Percentiles rank a stretch among this genome's conserved stretches.
phyloP scores from a whole-genome alignment of 2,113 vertebrate genomes.

The Protomyctophum bolini region DNA sequence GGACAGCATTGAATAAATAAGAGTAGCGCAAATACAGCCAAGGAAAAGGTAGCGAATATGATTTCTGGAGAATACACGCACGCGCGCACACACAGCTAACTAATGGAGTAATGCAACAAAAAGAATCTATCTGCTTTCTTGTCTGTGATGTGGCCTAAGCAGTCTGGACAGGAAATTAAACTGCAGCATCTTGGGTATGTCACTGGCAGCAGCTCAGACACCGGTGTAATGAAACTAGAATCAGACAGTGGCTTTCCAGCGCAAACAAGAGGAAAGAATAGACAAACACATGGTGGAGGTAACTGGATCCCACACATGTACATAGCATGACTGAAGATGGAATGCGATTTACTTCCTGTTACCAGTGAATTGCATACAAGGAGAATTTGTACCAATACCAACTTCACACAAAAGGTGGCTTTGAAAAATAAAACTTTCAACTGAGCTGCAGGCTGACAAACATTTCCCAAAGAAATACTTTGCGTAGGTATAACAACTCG shows the following conservation, averaged over 20 bases:
- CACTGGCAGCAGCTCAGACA: constrained; percentile 40
- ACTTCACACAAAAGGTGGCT: not conserved
- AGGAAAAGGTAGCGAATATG: constrained; percentile 49
- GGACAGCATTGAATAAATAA: constrained; percentile 45
- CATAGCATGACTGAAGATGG: not conserved
- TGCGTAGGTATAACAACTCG: too few relatives aligned
- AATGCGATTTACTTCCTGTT: not conserved
- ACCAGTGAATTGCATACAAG: constrained; percentile 6
- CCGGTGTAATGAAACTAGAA: constrained; percentile 51
- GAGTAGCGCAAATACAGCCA: constrained; percentile 67
- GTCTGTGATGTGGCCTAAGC: constrained; percentile 58
- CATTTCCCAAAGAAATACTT: not conserved
- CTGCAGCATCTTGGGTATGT: constrained; percentile 52
- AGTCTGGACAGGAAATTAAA: constrained; percentile 77
- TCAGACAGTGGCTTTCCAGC: constrained; percentile 34
- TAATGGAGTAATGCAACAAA: constrained; percentile 47
- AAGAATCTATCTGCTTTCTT: constrained; percentile 55
- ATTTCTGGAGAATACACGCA: constrained; percentile 56
- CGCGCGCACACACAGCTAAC: constrained; percentile 34
- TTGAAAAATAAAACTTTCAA: not conserved
- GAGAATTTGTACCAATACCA: not conserved
- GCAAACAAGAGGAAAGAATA: constrained; percentile 4
- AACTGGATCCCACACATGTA: constrained; percentile 14
- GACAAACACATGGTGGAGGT: constrained; percentile 2
- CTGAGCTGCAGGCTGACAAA: not conserved